Conservation (phyloP, 35 echinoderm and acorn worm genomes). For the Patiria miniata region DNA sequence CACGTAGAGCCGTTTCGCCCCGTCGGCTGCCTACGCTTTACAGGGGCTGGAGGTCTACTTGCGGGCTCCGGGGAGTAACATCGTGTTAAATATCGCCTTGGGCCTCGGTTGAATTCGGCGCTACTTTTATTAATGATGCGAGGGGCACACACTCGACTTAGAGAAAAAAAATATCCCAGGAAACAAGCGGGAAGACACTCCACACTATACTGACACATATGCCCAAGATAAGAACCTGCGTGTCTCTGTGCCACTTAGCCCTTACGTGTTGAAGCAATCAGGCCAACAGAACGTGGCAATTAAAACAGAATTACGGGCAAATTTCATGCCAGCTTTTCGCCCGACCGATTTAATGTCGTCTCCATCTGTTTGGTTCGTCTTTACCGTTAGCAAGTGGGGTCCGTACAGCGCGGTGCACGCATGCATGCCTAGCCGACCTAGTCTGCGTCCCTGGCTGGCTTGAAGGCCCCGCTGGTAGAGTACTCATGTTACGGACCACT, state of each 20-base stretch:
- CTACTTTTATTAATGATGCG: no score
- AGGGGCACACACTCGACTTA: background rate
- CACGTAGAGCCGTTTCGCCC: slow-evolving; percentile 10
- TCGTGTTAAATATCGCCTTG: background rate
- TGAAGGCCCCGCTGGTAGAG: slow-evolving; percentile 1
- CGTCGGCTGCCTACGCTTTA: background rate
- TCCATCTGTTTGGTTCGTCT: slow-evolving; percentile 7
- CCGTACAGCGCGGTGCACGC: background rate
- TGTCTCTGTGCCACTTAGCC: no score
- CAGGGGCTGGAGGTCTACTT: background rate
- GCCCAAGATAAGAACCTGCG: no score
- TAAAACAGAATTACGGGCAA: slow-evolving; percentile 21
- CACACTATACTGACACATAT: no score
- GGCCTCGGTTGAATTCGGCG: background rate
- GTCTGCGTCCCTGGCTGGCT: no score
- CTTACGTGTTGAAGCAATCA: background rate
- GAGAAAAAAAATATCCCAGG: background rate
- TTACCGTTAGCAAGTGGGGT: background rate
- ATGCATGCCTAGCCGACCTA: no score
- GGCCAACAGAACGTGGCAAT: slow-evolving; percentile 26
- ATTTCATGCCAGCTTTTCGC: slow-evolving; percentile 33
- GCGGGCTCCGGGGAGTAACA: background rate
- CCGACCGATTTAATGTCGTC: slow-evolving; percentile 5
- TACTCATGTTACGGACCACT: slow-evolving; percentile 30
- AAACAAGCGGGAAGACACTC: background rate